These are phyloP conservation scores for Cydia strobilella DNA, from an alignment of 1,140 invertebrate genomes.

Conservation along the genomic window DNA sequence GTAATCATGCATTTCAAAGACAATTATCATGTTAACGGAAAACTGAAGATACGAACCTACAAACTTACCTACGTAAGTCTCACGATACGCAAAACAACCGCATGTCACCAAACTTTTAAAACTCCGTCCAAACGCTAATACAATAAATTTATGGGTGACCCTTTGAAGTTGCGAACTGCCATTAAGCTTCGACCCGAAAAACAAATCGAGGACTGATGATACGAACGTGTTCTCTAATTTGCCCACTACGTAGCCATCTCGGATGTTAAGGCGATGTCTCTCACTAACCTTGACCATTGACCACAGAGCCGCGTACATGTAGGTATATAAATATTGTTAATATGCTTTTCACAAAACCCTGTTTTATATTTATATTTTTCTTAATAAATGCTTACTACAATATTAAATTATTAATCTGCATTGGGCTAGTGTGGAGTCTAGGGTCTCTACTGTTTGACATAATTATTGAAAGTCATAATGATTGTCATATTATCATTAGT, in stretches of 20 bases:
- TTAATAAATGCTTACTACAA: too few relatives aligned
- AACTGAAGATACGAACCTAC: background rate
- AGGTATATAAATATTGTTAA: too few relatives aligned
- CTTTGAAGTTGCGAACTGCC: constrained; percentile 24
- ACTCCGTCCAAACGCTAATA: constrained; percentile 17
- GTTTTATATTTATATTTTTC: too few relatives aligned
- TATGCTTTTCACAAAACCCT: too few relatives aligned
- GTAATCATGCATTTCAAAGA: too few relatives aligned
- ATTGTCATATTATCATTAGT: too few relatives aligned
- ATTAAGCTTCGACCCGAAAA: constrained; percentile 23
- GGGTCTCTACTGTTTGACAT: too few relatives aligned
- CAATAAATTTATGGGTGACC: constrained; percentile 29
- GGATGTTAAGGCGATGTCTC: background rate
- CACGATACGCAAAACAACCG: constrained; percentile 1
- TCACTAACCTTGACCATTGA: background rate
- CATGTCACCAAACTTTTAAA: constrained; percentile 23
- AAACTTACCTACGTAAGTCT: background rate
- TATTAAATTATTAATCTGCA: too few relatives aligned
- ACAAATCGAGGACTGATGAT: constrained; percentile 25
- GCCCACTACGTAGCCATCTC: background rate
- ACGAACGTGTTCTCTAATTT: constrained; percentile 24
- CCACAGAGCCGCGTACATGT: background rate
- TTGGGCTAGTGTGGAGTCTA: too few relatives aligned
- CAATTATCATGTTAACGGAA: background rate
- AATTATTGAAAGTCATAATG: too few relatives aligned